These are phyloP conservation scores for Oncorhynchus nerka DNA, from an alignment of 2,113 vertebrate species.

Conservation along the genomic window DNA sequence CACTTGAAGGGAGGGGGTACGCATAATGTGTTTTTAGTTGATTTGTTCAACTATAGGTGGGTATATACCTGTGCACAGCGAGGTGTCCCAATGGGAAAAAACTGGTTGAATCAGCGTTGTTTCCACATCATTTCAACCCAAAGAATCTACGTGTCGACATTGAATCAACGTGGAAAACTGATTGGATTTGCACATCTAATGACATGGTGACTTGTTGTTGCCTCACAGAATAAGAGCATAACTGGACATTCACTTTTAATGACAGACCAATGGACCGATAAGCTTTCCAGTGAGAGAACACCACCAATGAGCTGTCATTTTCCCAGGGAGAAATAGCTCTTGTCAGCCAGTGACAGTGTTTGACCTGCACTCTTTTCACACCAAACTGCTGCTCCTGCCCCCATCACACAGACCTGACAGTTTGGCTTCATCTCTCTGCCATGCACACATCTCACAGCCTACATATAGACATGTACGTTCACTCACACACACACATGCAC, in stretches of 20 bases:
- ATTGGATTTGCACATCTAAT: no score
- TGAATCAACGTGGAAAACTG: no score
- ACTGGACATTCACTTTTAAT: background rate
- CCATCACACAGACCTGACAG: background rate
- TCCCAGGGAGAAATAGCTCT: background rate
- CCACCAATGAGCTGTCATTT: background rate
- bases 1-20: background rate
- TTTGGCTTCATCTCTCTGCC: background rate
- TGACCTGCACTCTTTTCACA: background rate
- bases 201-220: background rate
- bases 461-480: conserved; percentile 9
- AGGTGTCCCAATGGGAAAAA: no score
- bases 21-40: no score
- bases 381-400: conserved; percentile 2
- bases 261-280: background rate
- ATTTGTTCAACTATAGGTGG: background rate
- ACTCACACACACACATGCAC: conserved; percentile 2
- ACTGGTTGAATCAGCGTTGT: no score
- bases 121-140: no score
- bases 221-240: background rate
- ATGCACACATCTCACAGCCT: background rate
- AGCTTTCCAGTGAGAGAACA: background rate
- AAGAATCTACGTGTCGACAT: no score
- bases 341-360: conserved; percentile 1
- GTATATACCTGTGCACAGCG: background rate